Evolutionary conservation across 1,140 invertebrate species (phyloP).

Genomic region (Akabosia matsudoensis): DNA sequence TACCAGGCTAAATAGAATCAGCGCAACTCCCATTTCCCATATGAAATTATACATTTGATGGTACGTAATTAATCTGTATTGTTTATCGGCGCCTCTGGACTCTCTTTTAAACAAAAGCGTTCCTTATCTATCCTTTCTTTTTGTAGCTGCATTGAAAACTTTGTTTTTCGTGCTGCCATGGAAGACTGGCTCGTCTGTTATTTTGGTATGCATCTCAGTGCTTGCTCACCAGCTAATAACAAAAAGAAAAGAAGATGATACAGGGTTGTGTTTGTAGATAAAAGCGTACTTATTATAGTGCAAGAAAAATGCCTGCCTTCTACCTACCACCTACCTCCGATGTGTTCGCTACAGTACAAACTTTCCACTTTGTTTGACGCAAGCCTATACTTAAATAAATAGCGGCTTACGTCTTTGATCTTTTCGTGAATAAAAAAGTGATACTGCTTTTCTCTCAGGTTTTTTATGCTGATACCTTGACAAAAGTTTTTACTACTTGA

Average conservation of each 20-base stretch:
- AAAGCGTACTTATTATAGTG: background rate
- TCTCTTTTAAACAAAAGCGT: slow-evolving; percentile 21
- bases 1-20: slow-evolving; percentile 2
- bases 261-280: background rate
- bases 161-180: background rate
- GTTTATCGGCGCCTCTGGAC: slow-evolving; percentile 46
- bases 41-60: slow-evolving; percentile 28
- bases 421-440: slow-evolving; percentile 6
- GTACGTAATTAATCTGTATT: slow-evolving; percentile 44
- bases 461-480: background rate
- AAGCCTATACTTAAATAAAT: slow-evolving; percentile 24
- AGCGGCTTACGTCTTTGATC: slow-evolving; percentile 23
- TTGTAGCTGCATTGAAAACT: slow-evolving; percentile 2
- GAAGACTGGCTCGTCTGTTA: too few species aligned
- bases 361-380: slow-evolving; percentile 12
- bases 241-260: background rate
- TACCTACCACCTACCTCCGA: background rate
- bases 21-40: slow-evolving; percentile 21
- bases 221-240: background rate
- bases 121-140: slow-evolving; percentile 14
- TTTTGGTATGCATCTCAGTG: too few species aligned
- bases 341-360: background rate
- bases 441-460: slow-evolving; percentile 15
- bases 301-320: too few species aligned
- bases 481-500: background rate